These are phyloP conservation scores for Oryzias celebensis DNA, from an alignment of 2,113 vertebrate genomes.

Conservation along the genomic window DNA sequence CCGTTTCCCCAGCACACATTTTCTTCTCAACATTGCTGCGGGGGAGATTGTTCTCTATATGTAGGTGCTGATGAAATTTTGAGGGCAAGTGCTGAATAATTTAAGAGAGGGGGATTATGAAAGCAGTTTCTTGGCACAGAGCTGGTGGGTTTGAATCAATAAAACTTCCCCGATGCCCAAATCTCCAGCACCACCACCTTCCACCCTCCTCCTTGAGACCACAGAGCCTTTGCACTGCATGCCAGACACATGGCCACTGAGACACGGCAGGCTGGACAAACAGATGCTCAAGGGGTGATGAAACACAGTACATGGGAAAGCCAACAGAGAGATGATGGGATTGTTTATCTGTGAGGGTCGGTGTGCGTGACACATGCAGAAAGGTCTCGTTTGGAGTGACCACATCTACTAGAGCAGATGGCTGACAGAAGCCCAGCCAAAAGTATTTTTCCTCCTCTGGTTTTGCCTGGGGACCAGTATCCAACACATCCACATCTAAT, in stretches of 20 bases:
- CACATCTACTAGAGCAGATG: conserved; percentile 70
- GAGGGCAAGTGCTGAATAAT: conserved; percentile 74
- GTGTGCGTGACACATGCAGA: conserved; percentile 26
- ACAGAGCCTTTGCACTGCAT: conserved; percentile 46
- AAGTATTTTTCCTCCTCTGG: conserved; percentile 45
- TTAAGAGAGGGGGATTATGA: conserved; percentile 70
- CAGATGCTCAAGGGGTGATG: conserved; percentile 49
- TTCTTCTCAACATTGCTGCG: conserved; percentile 21
- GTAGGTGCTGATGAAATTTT: conserved; percentile 73
- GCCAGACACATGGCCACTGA: conserved; percentile 58
- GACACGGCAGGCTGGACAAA: conserved; percentile 51
- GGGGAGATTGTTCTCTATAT: conserved; percentile 60
- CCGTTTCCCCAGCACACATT: not conserved
- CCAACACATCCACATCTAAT: conserved; percentile 13
- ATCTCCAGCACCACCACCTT: not conserved
- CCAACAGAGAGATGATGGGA: conserved; percentile 24
- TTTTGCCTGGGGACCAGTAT: conserved; percentile 25
- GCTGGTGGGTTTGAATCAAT: conserved; percentile 69
- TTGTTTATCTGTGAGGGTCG: conserved; percentile 34
- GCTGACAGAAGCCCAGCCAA: conserved; percentile 55
- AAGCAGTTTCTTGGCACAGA: conserved; percentile 57
- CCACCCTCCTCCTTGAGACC: conserved; percentile 25
- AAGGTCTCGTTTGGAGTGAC: conserved; percentile 60
- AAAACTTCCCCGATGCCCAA: conserved; percentile 33
- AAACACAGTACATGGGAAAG: conserved; percentile 27